Percentiles rank a stretch among this genome's conserved stretches.
Evolutionary conservation across 2,113 vertebrate genomes (phyloP).

Genomic region (Sus scrofa): DNA sequence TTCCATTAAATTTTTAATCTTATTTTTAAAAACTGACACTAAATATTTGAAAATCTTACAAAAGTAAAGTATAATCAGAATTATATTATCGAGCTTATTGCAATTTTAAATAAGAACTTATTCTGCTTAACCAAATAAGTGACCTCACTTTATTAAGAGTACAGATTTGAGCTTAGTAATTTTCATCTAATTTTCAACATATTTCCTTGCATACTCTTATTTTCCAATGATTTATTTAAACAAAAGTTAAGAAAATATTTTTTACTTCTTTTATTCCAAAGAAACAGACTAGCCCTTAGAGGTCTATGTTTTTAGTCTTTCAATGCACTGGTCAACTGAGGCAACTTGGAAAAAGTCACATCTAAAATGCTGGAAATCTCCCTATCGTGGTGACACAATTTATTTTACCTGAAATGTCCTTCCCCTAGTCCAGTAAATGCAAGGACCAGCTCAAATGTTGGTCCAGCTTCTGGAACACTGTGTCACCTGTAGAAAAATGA

Average conservation of each 20-base stretch:
- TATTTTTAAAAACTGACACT: neutral
- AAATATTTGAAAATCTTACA: neutral
- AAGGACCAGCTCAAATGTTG: neutral
- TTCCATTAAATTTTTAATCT: neutral
- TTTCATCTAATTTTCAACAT: neutral
- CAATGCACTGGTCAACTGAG: neutral
- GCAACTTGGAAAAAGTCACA: neutral
- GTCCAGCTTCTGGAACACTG: neutral
- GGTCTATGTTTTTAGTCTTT: neutral
- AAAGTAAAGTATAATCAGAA: neutral
- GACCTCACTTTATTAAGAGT: neutral
- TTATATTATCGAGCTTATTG: neutral
- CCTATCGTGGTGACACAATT: neutral
- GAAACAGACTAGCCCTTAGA: neutral
- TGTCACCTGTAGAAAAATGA: neutral
- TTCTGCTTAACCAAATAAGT: neutral
- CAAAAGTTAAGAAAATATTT: neutral
- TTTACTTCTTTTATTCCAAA: conserved; percentile 16
- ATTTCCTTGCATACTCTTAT: neutral
- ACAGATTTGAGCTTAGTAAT: neutral
- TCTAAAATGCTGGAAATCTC: neutral
- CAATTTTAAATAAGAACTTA: neutral
- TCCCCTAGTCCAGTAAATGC: neutral
- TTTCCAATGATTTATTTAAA: neutral
- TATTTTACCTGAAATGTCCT: neutral